Conservation (phyloP, 2,113 vertebrate species). For the Delphinus delphis region DNA sequence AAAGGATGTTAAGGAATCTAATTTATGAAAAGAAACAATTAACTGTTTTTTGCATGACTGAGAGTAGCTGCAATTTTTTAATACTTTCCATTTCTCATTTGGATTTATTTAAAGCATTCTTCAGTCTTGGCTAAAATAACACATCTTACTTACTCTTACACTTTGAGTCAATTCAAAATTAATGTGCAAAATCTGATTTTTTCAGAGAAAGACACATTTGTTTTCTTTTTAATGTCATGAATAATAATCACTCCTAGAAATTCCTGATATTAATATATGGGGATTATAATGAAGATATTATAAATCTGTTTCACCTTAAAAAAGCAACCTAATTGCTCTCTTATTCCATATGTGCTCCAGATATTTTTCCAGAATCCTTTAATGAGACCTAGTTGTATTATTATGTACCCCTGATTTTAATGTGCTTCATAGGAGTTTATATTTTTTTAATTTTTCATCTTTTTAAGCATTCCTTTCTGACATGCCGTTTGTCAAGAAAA, state of each 20-base stretch:
- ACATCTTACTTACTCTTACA: constrained; percentile 45
- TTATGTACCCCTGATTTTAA: constrained; percentile 48
- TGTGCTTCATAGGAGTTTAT: constrained; percentile 39
- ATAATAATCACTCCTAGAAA: constrained; percentile 57
- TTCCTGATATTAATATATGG: constrained; percentile 38
- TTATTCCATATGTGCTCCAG: constrained; percentile 55
- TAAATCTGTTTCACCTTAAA: constrained; percentile 63
- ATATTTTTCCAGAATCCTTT: constrained; percentile 45
- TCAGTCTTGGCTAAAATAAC: constrained; percentile 61
- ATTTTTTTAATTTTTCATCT: background rate
- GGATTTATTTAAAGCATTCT: constrained; percentile 61
- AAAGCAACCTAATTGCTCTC: constrained; percentile 31
- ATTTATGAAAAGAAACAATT: constrained; percentile 10
- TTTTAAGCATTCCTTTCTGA: constrained; percentile 46
- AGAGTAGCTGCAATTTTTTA: constrained; percentile 28
- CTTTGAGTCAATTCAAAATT: constrained; percentile 46
- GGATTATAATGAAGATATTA: constrained; percentile 24
- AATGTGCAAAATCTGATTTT: constrained; percentile 52
- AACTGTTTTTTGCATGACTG: background rate
- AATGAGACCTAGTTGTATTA: constrained; percentile 30
- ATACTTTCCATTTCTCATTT: constrained; percentile 51
- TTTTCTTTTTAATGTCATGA: constrained; percentile 61
- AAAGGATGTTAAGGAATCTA: background rate
- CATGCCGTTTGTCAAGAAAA: constrained; percentile 46
- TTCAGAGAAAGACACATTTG: constrained; percentile 58